Percentiles rank a stretch among this genome's conserved stretches.
Evolutionary conservation across 2,113 vertebrate species (phyloP).

Genomic region (Callopanchax toddi): DNA sequence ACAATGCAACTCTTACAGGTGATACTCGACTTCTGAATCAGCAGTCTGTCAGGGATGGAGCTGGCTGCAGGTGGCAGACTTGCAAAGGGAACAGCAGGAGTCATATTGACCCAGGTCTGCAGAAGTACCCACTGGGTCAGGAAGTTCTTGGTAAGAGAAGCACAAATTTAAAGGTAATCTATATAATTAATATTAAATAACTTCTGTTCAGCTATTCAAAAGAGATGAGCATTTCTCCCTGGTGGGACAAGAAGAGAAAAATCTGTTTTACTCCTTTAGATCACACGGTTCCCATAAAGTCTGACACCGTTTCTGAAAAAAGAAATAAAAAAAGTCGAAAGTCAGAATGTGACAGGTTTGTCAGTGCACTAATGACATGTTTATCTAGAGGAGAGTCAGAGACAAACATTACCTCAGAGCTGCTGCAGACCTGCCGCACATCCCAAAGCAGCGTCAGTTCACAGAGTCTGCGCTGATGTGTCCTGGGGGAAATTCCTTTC

Average conservation of each 20-base stretch:
- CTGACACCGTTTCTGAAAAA: conserved; percentile 1
- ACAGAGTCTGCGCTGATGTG: conserved; percentile 62
- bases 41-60: conserved; percentile 41
- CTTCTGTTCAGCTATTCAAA: not conserved
- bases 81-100: conserved; percentile 29
- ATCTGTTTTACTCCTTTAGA: not conserved
- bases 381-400: conserved; percentile 67
- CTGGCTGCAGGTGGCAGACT: conserved; percentile 56
- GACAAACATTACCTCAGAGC: conserved; percentile 73
- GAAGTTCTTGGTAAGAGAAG: not conserved
- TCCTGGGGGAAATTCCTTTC: conserved; percentile 76
- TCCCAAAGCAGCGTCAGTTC: conserved; percentile 60
- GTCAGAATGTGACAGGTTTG: conserved; percentile 50
- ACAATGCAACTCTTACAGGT: not conserved
- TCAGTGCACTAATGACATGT: conserved; percentile 67
- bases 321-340: conserved; percentile 40
- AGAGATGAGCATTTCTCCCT: not conserved
- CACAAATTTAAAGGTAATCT: not conserved
- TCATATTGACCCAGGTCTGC: conserved; percentile 35
- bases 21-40: not conserved
- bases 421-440: conserved; percentile 56
- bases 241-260: not conserved
- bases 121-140: not conserved
- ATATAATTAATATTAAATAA: not conserved
- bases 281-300: conserved; percentile 12